Conservation (phyloP, 2,113 vertebrate species). For the Arothron firmamentum region DNA sequence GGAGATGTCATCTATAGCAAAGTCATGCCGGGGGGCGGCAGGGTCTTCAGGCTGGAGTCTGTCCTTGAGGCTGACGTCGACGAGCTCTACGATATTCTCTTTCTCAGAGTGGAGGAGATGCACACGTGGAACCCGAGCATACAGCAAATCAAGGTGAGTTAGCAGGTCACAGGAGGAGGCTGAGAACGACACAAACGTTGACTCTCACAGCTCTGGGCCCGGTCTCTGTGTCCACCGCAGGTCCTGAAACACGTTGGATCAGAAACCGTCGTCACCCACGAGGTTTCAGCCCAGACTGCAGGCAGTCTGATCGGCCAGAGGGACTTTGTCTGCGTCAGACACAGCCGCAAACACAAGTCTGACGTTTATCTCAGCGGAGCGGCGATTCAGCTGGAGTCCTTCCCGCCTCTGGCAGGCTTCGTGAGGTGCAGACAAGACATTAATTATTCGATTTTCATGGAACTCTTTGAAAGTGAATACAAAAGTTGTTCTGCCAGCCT, state of each 20-base stretch:
- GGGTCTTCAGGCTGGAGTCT: conserved; percentile 76
- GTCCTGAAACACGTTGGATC: conserved; percentile 69
- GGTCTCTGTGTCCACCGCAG: conserved; percentile 38
- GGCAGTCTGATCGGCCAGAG: conserved; percentile 78
- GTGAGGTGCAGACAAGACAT: conserved; percentile 67
- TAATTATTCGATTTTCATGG: no score
- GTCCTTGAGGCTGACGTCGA: conserved; percentile 69
- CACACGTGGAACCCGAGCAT: conserved; percentile 78
- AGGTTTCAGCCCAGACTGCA: conserved; percentile 69
- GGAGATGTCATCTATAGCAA: conserved; percentile 73
- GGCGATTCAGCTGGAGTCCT: conserved; percentile 59
- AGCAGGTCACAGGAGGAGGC: background rate
- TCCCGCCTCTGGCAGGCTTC: conserved; percentile 70
- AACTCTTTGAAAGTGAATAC: no score
- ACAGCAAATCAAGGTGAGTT: conserved; percentile 68
- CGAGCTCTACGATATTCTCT: conserved; percentile 69
- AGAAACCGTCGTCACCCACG: conserved; percentile 75
- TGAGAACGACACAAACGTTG: background rate
- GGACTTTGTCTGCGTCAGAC: conserved; percentile 79
- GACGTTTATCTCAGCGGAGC: conserved; percentile 74
- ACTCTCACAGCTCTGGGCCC: background rate
- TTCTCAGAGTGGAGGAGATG: conserved; percentile 76
- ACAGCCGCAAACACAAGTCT: conserved; percentile 63
- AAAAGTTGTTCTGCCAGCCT: no score
- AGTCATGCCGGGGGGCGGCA: conserved; percentile 57